A percentile compares a stretch with the other conserved stretches of the same genome.
Conservation (phyloP, 2,113 vertebrate genomes). For the human (Homo sapiens) region DNA sequence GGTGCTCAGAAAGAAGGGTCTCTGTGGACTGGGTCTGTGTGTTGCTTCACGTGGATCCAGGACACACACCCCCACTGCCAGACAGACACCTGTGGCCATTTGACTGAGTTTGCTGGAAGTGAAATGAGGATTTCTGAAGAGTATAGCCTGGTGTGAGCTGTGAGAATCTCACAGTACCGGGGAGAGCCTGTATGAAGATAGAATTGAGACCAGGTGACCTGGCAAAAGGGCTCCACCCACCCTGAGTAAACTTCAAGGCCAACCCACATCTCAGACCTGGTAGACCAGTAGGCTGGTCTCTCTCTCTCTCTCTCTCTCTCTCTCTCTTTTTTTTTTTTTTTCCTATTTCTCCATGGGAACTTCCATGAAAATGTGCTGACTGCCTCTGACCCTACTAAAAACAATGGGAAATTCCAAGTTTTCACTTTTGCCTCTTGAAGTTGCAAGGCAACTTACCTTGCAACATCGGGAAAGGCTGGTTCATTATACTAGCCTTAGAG, state of each 20-base stretch:
- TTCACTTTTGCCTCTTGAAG: neutral
- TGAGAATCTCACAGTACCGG: neutral
- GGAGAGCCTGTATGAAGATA: neutral
- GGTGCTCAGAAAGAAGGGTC: neutral
- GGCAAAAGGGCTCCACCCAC: neutral
- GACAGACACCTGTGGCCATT: neutral
- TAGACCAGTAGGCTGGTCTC: neutral
- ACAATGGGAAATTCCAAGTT: fast-evolving
- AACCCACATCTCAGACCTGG: neutral
- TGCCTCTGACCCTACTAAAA: neutral
- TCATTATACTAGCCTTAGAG: neutral
- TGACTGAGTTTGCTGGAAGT: no score
- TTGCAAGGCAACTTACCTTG: neutral
- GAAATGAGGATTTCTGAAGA: neutral
- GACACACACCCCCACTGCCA: neutral
- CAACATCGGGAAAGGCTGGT: neutral
- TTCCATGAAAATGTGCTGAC: neutral
- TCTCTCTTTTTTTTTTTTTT: neutral
- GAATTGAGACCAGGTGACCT: neutral
- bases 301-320: neutral
- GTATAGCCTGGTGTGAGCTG: fast-evolving
- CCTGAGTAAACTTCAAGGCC: neutral
- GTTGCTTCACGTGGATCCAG: neutral
- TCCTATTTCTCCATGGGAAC: neutral
- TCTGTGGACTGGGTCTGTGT: neutral